A percentile compares a stretch with the other conserved stretches of the same genome.
These are phyloP conservation scores for Pachyuromys duprasi DNA, from an alignment of 2,797 vertebrate species.

Conservation along the genomic window DNA sequence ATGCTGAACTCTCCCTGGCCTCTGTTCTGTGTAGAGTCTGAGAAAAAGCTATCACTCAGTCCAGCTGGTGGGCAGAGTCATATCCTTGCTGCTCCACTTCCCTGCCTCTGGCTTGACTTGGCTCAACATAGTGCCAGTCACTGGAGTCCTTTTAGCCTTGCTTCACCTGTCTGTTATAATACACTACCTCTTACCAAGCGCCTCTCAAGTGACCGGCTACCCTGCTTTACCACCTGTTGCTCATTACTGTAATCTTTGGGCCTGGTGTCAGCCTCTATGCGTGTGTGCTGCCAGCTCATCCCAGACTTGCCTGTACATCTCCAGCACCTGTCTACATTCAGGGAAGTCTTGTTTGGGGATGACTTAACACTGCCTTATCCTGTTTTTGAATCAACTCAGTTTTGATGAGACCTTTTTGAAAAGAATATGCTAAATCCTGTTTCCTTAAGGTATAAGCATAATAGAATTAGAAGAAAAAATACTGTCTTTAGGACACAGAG, in stretches of 20 bases:
- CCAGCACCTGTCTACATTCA: neutral
- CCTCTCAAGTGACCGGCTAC: conserved; percentile 48
- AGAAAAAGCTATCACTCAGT: neutral
- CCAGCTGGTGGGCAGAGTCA: neutral
- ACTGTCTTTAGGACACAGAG: neutral
- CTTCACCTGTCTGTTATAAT: conserved; percentile 69
- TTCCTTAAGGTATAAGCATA: conserved; percentile 17
- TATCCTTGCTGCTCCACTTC: neutral
- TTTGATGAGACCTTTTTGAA: conserved; percentile 2
- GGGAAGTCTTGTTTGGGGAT: conserved; percentile 17
- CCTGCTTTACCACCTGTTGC: conserved; percentile 73
- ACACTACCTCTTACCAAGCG: neutral
- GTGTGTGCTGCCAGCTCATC: neutral
- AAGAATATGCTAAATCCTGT: neutral
- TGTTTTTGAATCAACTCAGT: neutral
- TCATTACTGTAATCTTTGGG: conserved; percentile 62
- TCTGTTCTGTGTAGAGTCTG: neutral
- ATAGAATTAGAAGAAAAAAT: neutral
- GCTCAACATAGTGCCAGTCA: neutral
- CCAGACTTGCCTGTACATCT: neutral
- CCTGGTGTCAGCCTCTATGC: neutral
- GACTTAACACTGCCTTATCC: neutral
- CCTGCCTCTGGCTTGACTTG: neutral
- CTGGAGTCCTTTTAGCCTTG: conserved; percentile 18
- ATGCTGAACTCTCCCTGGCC: neutral